phyloP scores from a whole-genome alignment of 2,113 vertebrate genomes.

The Narcine bancroftii region DNA sequence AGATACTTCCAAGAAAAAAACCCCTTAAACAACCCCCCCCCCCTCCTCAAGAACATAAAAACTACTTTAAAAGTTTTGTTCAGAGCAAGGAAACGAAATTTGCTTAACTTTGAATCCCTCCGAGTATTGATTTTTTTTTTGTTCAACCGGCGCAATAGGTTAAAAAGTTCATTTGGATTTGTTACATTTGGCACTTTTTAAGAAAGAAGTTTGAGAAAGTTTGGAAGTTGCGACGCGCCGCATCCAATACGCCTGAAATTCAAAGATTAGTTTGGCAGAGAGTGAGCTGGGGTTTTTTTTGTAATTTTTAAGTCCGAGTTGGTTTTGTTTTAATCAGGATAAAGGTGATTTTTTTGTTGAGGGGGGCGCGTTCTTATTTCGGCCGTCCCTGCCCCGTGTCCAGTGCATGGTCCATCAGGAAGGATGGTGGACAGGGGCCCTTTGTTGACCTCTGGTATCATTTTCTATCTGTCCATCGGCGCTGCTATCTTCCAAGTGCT shows the following conservation, averaged over 20 bases:
- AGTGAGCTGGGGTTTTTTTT: neutral
- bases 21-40: too few relatives aligned
- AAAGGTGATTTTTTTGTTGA: conserved; percentile 40
- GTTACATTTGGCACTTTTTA: too few relatives aligned
- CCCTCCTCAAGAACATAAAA: neutral
- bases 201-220: neutral
- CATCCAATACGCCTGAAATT: neutral
- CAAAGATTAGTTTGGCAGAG: neutral
- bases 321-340: conserved; percentile 20
- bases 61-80: too few relatives aligned
- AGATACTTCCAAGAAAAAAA: too few relatives aligned
- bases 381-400: too few relatives aligned
- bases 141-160: too few relatives aligned
- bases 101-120: too few relatives aligned
- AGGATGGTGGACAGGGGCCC: conserved; percentile 91
- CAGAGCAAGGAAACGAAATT: too few relatives aligned
- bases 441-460: conserved; percentile 88
- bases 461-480: conserved; percentile 97
- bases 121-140: too few relatives aligned
- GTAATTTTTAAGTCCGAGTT: neutral
- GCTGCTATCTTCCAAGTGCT: conserved; percentile 95
- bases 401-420: too few relatives aligned
- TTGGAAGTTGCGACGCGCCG: neutral
- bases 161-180: too few relatives aligned
- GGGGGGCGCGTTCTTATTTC: too few relatives aligned